These are phyloP conservation scores for Puffinus mauretanicus DNA, from an alignment of 2,113 vertebrate species.

Conservation along the genomic window DNA sequence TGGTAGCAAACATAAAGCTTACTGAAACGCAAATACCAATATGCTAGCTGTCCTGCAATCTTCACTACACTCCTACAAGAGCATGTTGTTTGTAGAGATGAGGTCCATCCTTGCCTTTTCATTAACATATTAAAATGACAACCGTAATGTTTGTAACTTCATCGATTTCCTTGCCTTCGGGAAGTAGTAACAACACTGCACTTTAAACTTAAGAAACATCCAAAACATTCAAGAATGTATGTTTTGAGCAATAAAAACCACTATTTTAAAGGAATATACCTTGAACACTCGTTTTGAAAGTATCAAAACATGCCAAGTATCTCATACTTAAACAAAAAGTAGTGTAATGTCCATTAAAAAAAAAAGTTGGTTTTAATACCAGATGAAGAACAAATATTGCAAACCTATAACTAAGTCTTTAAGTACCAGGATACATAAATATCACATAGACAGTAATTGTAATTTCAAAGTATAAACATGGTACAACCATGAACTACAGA, in stretches of 20 bases:
- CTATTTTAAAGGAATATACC: background rate
- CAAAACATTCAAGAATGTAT: background rate
- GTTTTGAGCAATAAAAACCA: background rate
- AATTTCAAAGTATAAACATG: background rate
- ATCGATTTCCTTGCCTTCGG: background rate
- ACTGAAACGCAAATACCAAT: background rate
- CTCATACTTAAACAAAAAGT: background rate
- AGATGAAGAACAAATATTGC: background rate
- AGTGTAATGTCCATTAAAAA: background rate
- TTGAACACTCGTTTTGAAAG: background rate
- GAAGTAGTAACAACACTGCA: background rate
- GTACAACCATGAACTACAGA: background rate
- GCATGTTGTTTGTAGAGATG: background rate
- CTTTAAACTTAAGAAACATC: background rate
- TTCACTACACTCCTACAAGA: background rate
- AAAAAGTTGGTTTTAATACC: background rate
- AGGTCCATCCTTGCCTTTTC: background rate
- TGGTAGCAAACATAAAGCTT: background rate
- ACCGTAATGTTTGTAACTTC: background rate
- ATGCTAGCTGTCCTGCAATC: background rate
- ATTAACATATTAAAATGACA: background rate
- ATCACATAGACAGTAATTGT: background rate
- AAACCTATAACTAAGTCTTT: background rate
- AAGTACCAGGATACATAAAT: background rate
- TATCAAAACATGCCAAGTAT: background rate